Conservation (phyloP, 2,797 vertebrate genomes). For the Lagodon rhomboides region DNA sequence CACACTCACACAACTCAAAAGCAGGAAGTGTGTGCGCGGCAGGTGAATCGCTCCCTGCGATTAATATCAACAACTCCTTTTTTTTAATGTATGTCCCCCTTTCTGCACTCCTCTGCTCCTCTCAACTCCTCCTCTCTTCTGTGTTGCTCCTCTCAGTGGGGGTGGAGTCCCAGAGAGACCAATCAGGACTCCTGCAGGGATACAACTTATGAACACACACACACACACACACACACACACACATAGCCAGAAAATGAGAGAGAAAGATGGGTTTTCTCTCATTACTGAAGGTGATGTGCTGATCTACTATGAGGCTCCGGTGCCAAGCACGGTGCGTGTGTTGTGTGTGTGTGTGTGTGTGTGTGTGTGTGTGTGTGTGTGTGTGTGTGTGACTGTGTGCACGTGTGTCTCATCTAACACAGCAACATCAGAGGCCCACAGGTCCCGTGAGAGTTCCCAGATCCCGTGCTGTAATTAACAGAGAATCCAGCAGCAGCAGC, state of each 20-base stretch:
- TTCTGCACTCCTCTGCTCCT: constrained; percentile 39
- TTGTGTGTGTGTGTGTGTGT: constrained; percentile 10
- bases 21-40: neutral
- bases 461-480: constrained; percentile 70
- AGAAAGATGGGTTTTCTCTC: constrained; percentile 57
- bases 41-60: constrained; percentile 18
- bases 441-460: constrained; percentile 68
- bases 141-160: constrained; percentile 50
- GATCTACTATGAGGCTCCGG: constrained; percentile 41
- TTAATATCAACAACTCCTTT: constrained; percentile 48
- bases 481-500: constrained; percentile 59
- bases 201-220: constrained; percentile 64
- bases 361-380: constrained; percentile 10
- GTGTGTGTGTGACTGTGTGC: neutral
- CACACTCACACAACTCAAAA: neutral
- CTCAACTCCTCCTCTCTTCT: constrained; percentile 49
- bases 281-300: constrained; percentile 63
- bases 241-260: neutral
- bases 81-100: constrained; percentile 19
- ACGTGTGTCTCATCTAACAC: constrained; percentile 50
- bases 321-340: constrained; percentile 37
- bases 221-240: constrained; percentile 11
- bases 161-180: constrained; percentile 79
- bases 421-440: constrained; percentile 69
- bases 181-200: constrained; percentile 76